Percentiles rank a stretch among this genome's conserved stretches.
These are phyloP conservation scores for Acleris holmiana DNA, from an alignment of 2,888 invertebrate species.

Conservation along the genomic window DNA sequence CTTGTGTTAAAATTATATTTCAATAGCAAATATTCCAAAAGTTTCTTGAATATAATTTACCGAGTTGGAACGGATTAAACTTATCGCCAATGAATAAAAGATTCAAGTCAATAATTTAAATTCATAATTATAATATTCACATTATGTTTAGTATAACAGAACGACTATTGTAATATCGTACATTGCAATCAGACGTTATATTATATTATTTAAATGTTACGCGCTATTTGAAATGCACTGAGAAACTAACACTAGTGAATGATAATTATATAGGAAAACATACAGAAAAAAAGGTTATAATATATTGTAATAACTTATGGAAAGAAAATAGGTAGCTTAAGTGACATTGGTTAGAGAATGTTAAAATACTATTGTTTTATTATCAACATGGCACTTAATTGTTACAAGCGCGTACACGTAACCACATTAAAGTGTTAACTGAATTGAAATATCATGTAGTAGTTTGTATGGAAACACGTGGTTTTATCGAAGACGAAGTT, in stretches of 20 bases:
- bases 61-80: slow-evolving; percentile 16
- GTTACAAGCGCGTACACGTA: slow-evolving; percentile 24
- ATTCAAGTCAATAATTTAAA: slow-evolving; percentile 38
- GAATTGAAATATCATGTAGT: not conserved
- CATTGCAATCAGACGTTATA: slow-evolving; percentile 59
- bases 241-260: not conserved
- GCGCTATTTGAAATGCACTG: slow-evolving; percentile 41
- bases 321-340: not conserved
- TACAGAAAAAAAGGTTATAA: not conserved
- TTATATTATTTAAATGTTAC: slow-evolving; percentile 51
- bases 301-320: not conserved
- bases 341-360: not conserved
- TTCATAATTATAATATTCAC: slow-evolving; percentile 61
- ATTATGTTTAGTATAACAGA: slow-evolving; percentile 58
- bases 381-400: slow-evolving; percentile 24
- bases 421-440: slow-evolving; percentile 23
- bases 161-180: slow-evolving; percentile 54
- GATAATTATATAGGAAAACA: not conserved
- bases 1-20: not conserved
- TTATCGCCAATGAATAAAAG: slow-evolving; percentile 25
- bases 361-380: too few relatives aligned
- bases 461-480: not conserved
- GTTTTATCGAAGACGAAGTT: too few relatives aligned
- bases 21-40: not conserved
- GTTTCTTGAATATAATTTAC: not conserved